Evolutionary conservation across 2,888 invertebrate species (phyloP).

Genomic region (Keiferia lycopersicella): DNA sequence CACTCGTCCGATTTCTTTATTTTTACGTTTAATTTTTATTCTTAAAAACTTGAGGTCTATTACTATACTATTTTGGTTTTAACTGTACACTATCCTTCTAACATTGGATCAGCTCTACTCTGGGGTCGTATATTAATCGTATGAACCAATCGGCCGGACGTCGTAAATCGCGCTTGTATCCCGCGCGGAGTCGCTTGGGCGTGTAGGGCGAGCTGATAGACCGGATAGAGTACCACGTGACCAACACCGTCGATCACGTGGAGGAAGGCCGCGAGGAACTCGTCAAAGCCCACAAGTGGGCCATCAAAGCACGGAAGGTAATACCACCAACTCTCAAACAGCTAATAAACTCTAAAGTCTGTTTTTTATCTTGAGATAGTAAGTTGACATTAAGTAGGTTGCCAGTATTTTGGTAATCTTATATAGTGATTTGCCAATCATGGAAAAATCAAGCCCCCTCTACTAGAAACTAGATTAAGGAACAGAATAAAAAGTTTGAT

Average conservation of each 20-base stretch:
- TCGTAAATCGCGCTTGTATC: slow-evolving; percentile 60
- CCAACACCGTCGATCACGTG: slow-evolving; percentile 92
- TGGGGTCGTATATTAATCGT: slow-evolving; percentile 50
- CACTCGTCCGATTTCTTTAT: slow-evolving; percentile 25
- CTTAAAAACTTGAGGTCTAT: slow-evolving; percentile 40
- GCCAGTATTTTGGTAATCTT: no score
- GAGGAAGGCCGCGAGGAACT: slow-evolving; percentile 90
- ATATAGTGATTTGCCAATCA: no score
- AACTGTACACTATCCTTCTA: slow-evolving; percentile 41
- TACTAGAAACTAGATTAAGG: no score
- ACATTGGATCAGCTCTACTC: slow-evolving; percentile 54
- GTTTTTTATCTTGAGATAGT: no score
- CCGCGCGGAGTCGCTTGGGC: slow-evolving; percentile 61
- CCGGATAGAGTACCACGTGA: slow-evolving; percentile 96
- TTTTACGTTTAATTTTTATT: slow-evolving; percentile 31
- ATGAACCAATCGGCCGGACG: slow-evolving; percentile 75
- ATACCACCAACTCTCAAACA: slow-evolving; percentile 33
- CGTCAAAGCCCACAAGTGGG: slow-evolving; percentile 89
- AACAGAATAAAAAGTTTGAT: no score
- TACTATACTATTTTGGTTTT: slow-evolving; percentile 40
- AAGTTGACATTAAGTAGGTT: no score
- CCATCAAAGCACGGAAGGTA: slow-evolving; percentile 95
- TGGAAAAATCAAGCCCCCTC: no score
- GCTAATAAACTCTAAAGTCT: no score
- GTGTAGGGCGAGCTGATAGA: slow-evolving; percentile 96